phyloP scores from a whole-genome alignment of 2,888 invertebrate species.

The Rhamnusium bicolor region DNA sequence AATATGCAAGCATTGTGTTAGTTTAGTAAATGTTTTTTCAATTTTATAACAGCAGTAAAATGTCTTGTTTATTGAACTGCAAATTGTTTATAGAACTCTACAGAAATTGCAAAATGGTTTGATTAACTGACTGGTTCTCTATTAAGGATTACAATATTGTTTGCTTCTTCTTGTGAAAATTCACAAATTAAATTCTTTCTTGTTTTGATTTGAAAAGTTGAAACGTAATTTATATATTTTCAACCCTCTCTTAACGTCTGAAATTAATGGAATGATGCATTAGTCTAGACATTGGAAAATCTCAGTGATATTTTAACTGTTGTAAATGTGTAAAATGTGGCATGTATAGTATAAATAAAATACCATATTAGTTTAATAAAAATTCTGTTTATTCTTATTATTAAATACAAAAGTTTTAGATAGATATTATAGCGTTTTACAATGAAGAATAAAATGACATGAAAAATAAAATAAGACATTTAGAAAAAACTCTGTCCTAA shows the following conservation, averaged over 20 bases:
- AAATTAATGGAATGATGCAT: constrained; percentile 29
- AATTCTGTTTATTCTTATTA: no score
- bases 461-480: no score
- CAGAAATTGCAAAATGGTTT: not conserved
- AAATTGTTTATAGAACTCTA: no score
- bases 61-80: no score
- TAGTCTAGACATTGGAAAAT: constrained; percentile 25
- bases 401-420: no score
- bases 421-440: no score
- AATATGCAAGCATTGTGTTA: no score
- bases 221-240: constrained; percentile 1
- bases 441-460: no score
- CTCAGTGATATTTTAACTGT: constrained; percentile 13
- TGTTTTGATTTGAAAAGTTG: not conserved
- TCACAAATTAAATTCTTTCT: not conserved
- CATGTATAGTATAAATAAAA: not conserved
- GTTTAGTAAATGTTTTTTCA: no score
- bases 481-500: no score
- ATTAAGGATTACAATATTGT: not conserved
- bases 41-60: no score
- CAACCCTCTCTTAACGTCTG: constrained; percentile 15
- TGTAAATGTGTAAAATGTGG: not conserved
- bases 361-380: no score
- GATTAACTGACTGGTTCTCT: not conserved
- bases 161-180: not conserved